Conservation (phyloP, 2,113 vertebrate genomes). For the Sakesphorus luctuosus region DNA sequence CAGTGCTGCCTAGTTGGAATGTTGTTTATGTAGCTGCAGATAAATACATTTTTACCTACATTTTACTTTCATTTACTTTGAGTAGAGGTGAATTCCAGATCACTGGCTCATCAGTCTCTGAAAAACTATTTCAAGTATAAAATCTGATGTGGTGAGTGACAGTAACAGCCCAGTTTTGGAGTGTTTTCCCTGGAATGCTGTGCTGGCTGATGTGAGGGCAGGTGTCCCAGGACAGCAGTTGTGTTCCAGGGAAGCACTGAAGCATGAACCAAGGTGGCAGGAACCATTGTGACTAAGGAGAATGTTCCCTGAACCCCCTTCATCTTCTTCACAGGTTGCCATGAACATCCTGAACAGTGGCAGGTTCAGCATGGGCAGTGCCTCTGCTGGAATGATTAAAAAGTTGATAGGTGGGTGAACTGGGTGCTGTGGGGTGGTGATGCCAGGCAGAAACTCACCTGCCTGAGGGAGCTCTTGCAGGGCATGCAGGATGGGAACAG, state of each 20-base stretch:
- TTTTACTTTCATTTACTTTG: not conserved
- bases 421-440: not conserved
- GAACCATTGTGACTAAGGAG: accelerated
- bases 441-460: not conserved
- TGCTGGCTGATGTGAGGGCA: not conserved
- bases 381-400: slow-evolving; percentile 89
- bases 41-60: not conserved
- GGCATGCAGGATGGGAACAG: not conserved
- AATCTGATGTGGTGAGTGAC: not conserved
- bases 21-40: not conserved
- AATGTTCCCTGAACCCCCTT: not conserved
- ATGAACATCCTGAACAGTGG: slow-evolving; percentile 95
- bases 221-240: not conserved
- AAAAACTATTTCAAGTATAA: not conserved
- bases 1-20: not conserved
- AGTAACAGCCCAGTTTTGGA: not conserved
- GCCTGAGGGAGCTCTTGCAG: not conserved
- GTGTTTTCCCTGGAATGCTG: not conserved
- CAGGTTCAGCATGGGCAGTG: slow-evolving; percentile 94
- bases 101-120: not conserved
- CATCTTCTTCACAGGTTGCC: slow-evolving; percentile 80
- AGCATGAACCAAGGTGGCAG: not conserved
- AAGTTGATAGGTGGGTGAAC: slow-evolving; percentile 87
- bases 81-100: not conserved
- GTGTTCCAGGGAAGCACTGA: not conserved